Evolutionary conservation across 2,113 vertebrate genomes (phyloP).

Genomic region (Phodopus roborovskii): DNA sequence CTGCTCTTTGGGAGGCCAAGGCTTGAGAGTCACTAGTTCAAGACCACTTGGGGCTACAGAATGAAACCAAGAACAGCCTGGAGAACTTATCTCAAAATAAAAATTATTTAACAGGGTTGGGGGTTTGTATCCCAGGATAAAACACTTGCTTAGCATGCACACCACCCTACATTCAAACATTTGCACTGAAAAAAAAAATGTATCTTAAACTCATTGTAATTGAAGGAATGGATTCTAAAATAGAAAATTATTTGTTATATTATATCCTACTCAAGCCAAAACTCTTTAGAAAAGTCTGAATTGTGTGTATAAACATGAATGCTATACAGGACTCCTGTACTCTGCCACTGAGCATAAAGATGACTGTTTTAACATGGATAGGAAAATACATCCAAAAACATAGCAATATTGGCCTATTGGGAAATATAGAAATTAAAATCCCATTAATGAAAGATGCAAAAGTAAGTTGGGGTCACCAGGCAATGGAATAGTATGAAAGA

Average conservation of each 20-base stretch:
- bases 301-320: background rate
- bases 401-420: background rate
- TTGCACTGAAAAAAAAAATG: background rate
- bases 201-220: background rate
- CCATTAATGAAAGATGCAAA: too few relatives aligned
- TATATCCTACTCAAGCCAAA: background rate
- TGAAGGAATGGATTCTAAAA: background rate
- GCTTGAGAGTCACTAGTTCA: background rate
- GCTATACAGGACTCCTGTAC: background rate
- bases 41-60: background rate
- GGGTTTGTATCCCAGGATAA: too few relatives aligned
- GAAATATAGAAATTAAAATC: background rate
- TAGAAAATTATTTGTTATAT: conserved; percentile 9
- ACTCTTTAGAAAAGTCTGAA: background rate
- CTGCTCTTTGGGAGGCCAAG: background rate
- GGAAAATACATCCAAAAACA: background rate
- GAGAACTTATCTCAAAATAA: background rate
- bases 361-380: background rate
- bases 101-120: background rate
- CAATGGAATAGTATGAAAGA: background rate
- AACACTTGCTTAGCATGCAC: background rate
- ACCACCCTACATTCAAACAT: background rate
- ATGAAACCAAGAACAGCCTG: background rate
- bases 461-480: background rate
- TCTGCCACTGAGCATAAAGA: background rate